Evolutionary conservation across 1,140 invertebrate species (phyloP).

Genomic region (Drosophila arawakana): DNA sequence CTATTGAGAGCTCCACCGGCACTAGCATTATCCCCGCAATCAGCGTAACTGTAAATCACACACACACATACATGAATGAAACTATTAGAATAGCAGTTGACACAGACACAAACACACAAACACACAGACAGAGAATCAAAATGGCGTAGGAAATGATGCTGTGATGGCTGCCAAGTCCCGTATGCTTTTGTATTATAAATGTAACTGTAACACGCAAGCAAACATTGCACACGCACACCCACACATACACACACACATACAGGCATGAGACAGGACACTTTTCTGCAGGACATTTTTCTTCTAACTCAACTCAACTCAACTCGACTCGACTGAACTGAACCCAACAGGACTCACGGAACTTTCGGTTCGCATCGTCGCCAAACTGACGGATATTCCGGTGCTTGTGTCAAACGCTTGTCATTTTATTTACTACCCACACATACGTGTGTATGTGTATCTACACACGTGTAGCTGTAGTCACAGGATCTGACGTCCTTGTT

Average conservation of each 20-base stretch:
- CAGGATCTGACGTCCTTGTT: slow-evolving; percentile 23
- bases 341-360: slow-evolving; percentile 36
- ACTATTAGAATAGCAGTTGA: slow-evolving; percentile 43
- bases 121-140: slow-evolving; percentile 42
- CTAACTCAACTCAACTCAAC: slow-evolving; percentile 49
- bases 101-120: slow-evolving; percentile 15
- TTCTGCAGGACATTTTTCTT: slow-evolving; percentile 42
- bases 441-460: not conserved
- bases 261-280: slow-evolving; percentile 14
- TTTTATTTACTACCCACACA: slow-evolving; percentile 63
- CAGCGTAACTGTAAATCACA: slow-evolving; percentile 79
- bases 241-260: not conserved
- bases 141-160: slow-evolving; percentile 79
- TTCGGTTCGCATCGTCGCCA: slow-evolving; percentile 68
- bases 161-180: slow-evolving; percentile 61
- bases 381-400: slow-evolving; percentile 81
- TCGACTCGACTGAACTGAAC: slow-evolving; percentile 21
- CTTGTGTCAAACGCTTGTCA: slow-evolving; percentile 82
- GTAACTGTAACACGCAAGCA: slow-evolving; percentile 75
- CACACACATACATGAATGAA: slow-evolving; percentile 33
- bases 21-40: slow-evolving; percentile 76
- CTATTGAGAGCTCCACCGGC: slow-evolving; percentile 33
- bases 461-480: slow-evolving; percentile 5
- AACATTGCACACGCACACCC: slow-evolving; percentile 65
- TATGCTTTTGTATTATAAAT: slow-evolving; percentile 81